Percentiles rank a stretch among this genome's conserved stretches.
Evolutionary conservation across 2,888 invertebrate genomes (phyloP).

Genomic region (Nomada fabriciana): DNA sequence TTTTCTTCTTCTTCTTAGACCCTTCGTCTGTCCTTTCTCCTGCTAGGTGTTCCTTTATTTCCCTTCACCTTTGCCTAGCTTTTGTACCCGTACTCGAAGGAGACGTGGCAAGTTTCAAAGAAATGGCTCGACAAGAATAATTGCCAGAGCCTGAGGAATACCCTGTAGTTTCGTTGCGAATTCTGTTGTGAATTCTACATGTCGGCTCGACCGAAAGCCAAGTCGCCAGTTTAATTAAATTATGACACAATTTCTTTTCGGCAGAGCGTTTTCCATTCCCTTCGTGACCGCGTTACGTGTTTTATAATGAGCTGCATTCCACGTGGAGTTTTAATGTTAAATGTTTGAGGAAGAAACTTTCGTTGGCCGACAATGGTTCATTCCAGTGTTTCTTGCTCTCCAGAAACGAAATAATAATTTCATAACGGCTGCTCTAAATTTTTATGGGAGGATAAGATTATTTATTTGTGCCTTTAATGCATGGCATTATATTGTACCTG

Average conservation of each 20-base stretch:
- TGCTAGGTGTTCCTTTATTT: not conserved
- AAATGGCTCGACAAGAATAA: constrained; percentile 39
- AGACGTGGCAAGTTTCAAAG: constrained; percentile 15
- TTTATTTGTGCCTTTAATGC: too few species aligned
- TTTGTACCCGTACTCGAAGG: constrained; percentile 15
- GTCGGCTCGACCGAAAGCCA: not conserved
- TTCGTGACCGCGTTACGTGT: not conserved
- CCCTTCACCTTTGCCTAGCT: not conserved
- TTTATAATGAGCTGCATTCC: constrained; percentile 27
- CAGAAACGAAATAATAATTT: not conserved
- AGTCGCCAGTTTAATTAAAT: constrained; percentile 47
- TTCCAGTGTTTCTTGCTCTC: not conserved
- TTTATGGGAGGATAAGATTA: not conserved
- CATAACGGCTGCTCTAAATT: not conserved
- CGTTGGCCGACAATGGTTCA: not conserved
- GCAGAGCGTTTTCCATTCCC: not conserved
- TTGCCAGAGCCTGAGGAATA: constrained; percentile 6
- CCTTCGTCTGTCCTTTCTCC: not conserved
- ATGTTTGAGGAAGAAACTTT: not conserved
- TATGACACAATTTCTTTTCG: constrained; percentile 28
- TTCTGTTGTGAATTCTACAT: constrained; percentile 19
- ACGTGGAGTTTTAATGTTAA: not conserved
- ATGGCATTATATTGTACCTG: too few species aligned
- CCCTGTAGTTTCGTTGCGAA: constrained; percentile 20
- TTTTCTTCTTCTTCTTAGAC: not conserved